Conservation (phyloP, 2,113 vertebrate species). For the Theristicus caerulescens region DNA sequence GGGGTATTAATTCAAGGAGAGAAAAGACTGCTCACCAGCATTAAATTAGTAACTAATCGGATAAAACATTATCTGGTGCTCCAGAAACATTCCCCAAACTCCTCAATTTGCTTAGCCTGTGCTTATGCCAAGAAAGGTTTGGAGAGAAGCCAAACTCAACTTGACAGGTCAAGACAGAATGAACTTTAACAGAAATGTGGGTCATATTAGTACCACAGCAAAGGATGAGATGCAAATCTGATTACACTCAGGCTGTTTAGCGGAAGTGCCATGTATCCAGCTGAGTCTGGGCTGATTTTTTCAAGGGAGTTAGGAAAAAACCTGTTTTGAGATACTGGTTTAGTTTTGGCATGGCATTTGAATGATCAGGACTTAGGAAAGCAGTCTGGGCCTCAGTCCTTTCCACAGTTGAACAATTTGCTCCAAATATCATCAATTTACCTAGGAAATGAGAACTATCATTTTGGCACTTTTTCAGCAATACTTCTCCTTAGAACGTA, state of each 20-base stretch:
- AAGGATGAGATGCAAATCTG: neutral
- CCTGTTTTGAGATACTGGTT: neutral
- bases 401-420: neutral
- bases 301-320: neutral
- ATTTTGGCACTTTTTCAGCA: neutral
- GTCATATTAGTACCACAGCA: neutral
- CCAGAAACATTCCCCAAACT: neutral
- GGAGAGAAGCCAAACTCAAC: neutral
- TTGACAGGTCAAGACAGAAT: neutral
- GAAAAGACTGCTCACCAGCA: neutral
- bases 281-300: neutral
- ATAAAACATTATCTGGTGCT: slow-evolving; percentile 16
- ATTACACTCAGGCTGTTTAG: neutral
- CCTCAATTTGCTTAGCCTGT: neutral
- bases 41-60: slow-evolving; percentile 12
- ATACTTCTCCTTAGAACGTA: neutral
- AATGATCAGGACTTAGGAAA: neutral
- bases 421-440: neutral
- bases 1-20: neutral
- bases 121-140: neutral
- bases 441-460: neutral
- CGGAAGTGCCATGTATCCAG: neutral
- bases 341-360: neutral
- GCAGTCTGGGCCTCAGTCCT: neutral
- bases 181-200: neutral